Base-by-base conservation (phyloP, 2,888 invertebrate species). In the Fragum fragum region DNA sequence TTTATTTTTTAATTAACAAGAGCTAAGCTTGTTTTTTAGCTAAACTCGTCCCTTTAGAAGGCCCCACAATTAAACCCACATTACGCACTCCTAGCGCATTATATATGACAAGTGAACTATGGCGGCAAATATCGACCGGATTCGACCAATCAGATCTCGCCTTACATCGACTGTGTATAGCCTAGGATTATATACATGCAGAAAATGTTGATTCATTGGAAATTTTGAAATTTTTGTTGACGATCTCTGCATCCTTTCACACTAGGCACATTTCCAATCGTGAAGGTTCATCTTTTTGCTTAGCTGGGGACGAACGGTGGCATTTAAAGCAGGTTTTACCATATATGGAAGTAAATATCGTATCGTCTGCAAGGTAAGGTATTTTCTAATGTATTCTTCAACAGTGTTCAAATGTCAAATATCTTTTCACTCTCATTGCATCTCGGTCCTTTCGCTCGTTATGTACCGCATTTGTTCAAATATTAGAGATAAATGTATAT, bases 91-190 rank as follows among this genome's bases (percentile, higher is more conserved):
- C 63, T 63, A 32, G 63, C 63, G 29, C 32, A 63, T 81, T 81
- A 81, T 81, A 55, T 72, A 81, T 81, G 63, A 70, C 73, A 59
- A 77, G 39, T 52, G 73, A 81, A 81, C 32, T 81, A 81, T 81
- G 74, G 81, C 81, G 76, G 76, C 73, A 36, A 70, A 66, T 57
- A 57, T 70, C 63, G 66, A 14, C 42, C n/a, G n/a, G 39, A 57
- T 14, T 53, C 29, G 57, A 69, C 81, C 81, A 81, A 81, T 81
- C 47, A 42, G 57, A 81, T 36, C 3, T 14, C 52, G 1, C 42
- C 70, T 81, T 77, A 71, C 76, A 70, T 52, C 23, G 6, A 52
- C 16, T 21, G 5, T 63, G 63, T 28, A 52, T 28, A 52, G 21
- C 52, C 29, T 29, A 53, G 52, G 69, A n/a, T 47, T 52, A 29